phyloP scores from a whole-genome alignment of 64 coral and sea anemone species.

The Stichodactyla mertensii region DNA sequence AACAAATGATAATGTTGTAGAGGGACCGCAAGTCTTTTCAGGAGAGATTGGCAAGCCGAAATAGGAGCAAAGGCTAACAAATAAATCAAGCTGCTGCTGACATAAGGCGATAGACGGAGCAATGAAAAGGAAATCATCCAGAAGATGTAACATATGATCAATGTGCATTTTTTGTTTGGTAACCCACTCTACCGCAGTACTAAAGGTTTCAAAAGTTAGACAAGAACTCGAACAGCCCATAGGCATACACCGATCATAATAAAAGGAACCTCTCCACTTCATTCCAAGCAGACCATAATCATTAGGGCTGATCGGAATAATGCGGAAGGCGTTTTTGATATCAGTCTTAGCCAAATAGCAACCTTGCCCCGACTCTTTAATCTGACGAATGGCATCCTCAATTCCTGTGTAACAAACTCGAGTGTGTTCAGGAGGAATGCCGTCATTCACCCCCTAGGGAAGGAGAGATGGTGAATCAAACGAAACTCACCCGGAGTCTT shows the following conservation, averaged over 20 bases:
- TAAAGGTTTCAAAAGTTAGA: neutral
- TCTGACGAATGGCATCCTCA: slow-evolving; percentile 15
- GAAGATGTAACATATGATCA: slow-evolving; percentile 26
- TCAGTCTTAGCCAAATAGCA: slow-evolving; percentile 29
- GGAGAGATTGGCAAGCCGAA: too few species aligned
- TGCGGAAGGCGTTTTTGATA: too few species aligned
- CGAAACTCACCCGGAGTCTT: slow-evolving; percentile 33
- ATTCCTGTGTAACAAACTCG: neutral
- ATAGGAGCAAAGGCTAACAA: too few species aligned
- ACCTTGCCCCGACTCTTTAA: slow-evolving; percentile 6
- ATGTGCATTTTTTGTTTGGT: slow-evolving; percentile 15
- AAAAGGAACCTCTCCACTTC: neutral
- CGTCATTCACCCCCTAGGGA: slow-evolving; percentile 24
- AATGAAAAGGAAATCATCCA: neutral
- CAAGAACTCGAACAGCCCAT: neutral
- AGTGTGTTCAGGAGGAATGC: slow-evolving; percentile 17
- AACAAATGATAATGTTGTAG: too few species aligned
- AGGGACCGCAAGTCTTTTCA: too few species aligned
- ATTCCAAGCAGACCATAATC: slow-evolving; percentile 15
- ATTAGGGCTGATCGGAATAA: too few species aligned
- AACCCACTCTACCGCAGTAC: slow-evolving; percentile 44
- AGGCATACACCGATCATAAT: slow-evolving; percentile 41
- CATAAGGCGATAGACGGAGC: too few species aligned
- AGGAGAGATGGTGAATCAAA: slow-evolving; percentile 30
- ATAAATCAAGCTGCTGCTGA: too few species aligned